Base-by-base conservation (phyloP, 92 coral and sea anemone genomes). In the Parazoanthus atlanticus region DNA sequence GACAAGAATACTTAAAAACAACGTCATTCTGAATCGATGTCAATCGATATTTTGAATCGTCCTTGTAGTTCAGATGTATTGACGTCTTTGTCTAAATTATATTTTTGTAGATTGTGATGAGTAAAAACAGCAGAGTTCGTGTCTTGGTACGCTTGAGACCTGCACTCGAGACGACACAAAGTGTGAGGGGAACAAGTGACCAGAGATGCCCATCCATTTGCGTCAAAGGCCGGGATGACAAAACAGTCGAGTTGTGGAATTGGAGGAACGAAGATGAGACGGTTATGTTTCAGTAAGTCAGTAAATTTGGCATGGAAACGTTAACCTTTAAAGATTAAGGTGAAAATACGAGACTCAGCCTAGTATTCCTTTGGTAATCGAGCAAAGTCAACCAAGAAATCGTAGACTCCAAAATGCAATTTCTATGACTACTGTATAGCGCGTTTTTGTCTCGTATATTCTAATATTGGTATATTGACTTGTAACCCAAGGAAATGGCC, bases 261-360 rank as follows among this genome's bases (percentile, higher is more conserved):
- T 75, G 79, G 79, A 75, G 79, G n/a, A 75, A 75, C 79, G 79
- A 75, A 75, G 49, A 75, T 6, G 79, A 75, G 79, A 75, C 79
- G 3, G 43, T 75, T 36, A 23, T 3, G n/a, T 75, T 36, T 16
- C 79, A 75, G 79, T 75, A 75, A 75, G 79, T 75, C 26, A 23
- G 69, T 21, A 15, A 15, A 56, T 13, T 13, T 56, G 23, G 23
- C 65, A 61, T 61, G 26, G 69, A 61, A 21, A 61, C 1, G 26
- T 19, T 61, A 52, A 13, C 21, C 8, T 1, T 23, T 61, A 3
- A 21, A 25, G 16, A 61, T 36, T 15, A 10, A 21, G 26, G 69
- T 25, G 69, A 61, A 61, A 25, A 61, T 23, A 61, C 69, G 28
- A 61, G 26, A 61, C 16, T 61, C 69, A 2, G 28, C 8, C 28